Base-by-base conservation (phyloP, 2,797 vertebrate species). In the Falco concolor region DNA sequence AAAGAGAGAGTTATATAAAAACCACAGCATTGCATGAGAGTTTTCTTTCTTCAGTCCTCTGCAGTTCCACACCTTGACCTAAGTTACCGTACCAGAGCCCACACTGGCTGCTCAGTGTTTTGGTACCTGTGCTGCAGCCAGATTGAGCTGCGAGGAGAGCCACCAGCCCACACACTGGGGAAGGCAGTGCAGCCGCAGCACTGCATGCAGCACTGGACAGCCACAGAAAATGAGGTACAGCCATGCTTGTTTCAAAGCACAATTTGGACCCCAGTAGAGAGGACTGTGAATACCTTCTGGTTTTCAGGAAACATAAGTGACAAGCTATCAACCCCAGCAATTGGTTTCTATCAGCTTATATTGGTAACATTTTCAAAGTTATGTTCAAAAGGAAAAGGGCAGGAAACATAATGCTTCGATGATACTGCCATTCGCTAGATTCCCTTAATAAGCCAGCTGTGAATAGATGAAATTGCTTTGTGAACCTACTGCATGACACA, bases 271-370 rank as follows among this genome's bases (percentile, higher is more conserved):
- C 76, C 65, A 18, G 47, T 36, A 91, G 54, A 93, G 61, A 10
- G 19, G 73, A 84, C 28, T 20, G 52, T 44, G 87, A 89, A 60
- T 63, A 78, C 63, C 20, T 74, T 86, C 78, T 85, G 60, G 87
- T 94, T 95, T 97, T 95, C 95, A 94, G 87, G 84, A 95, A 96
- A 95, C 53, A 64, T 69, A 94, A 94, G 70, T 81, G 94, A 89
- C 93, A 96, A 88, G 79, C 69, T 94, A 95, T 96, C 95, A 95
- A 92, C 86, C 78, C 32, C 79, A 85, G 73, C 79, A 94, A 93
- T 74, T 93, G 73, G 65, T 92, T 95, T 93, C 90, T 87, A 93
- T 95, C 92, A 78, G 40, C 28, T 92, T 94, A 93, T 85, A 95
- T 93, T 88, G 87, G 90, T 86, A 91, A 81, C 69, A 67, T 95